Percentiles rank a stretch among this genome's conserved stretches.
phyloP scores from a whole-genome alignment of 2,888 invertebrate genomes.

The Pachycephus smyrnensis region DNA sequence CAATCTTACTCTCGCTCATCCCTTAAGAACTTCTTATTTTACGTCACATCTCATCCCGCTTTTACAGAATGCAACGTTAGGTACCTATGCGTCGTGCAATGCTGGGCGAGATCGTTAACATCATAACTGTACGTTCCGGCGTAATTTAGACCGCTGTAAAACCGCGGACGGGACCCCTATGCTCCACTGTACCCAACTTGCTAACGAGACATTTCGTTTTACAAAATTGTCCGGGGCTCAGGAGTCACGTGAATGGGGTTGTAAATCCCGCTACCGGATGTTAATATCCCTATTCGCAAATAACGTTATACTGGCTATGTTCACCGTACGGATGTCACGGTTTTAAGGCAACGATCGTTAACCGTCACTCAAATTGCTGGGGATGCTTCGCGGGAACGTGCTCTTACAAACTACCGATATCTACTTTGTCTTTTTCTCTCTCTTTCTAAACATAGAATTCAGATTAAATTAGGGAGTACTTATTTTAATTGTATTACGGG shows the following conservation, averaged over 20 bases:
- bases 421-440: not conserved
- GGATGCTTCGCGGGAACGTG: not conserved
- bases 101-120: conserved; percentile 55
- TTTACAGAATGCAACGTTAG: conserved; percentile 16
- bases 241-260: conserved; percentile 49
- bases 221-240: conserved; percentile 58
- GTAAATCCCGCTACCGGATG: conserved; percentile 61
- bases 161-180: conserved; percentile 36
- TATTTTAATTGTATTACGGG: not conserved
- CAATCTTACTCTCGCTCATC: not conserved
- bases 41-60: conserved; percentile 14
- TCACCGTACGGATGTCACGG: conserved; percentile 38
- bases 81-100: conserved; percentile 17
- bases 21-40: conserved; percentile 2
- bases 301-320: conserved; percentile 35
- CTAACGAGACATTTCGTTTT: conserved; percentile 65
- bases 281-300: conserved; percentile 52
- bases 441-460: conserved; percentile 6
- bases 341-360: conserved; percentile 45
- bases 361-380: conserved; percentile 30
- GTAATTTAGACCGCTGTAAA: conserved; percentile 64
- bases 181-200: conserved; percentile 40
- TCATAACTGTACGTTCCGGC: conserved; percentile 55
- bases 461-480: not conserved
- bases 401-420: not conserved